Percentiles rank a stretch among this genome's conserved stretches.
phyloP scores from a whole-genome alignment of 2,888 invertebrate species.

The Archips xylosteana region DNA sequence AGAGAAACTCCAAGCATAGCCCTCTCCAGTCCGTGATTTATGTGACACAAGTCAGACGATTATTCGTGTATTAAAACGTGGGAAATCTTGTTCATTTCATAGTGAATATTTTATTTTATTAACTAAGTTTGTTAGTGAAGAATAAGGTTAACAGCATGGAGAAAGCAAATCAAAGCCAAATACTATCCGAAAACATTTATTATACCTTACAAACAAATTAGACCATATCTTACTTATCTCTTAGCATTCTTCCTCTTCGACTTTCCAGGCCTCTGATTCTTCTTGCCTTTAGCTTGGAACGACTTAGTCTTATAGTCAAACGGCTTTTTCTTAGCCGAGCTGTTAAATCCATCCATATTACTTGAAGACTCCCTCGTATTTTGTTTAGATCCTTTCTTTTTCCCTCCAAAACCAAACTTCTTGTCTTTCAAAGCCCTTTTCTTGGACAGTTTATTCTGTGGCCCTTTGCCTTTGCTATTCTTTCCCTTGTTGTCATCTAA shows the following conservation, averaged over 20 bases:
- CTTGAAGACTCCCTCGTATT: slow-evolving; percentile 94
- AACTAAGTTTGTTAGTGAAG: too few species aligned
- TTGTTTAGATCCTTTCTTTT: slow-evolving; percentile 94
- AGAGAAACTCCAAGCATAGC: too few species aligned
- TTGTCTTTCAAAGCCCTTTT: slow-evolving; percentile 90
- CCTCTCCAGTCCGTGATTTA: too few species aligned
- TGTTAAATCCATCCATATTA: slow-evolving; percentile 87
- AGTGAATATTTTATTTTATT: too few species aligned
- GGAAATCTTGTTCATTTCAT: too few species aligned
- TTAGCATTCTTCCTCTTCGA: slow-evolving; percentile 77
- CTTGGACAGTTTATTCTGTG: slow-evolving; percentile 71
- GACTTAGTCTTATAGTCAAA: slow-evolving; percentile 74
- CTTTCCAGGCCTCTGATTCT: slow-evolving; percentile 85
- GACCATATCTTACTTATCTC: slow-evolving; percentile 61
- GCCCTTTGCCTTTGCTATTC: slow-evolving; percentile 57
- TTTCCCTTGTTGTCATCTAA: slow-evolving; percentile 87
- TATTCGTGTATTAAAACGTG: too few species aligned
- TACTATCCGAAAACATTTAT: slow-evolving; percentile 32
- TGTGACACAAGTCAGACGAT: too few species aligned
- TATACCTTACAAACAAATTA: slow-evolving; percentile 30
- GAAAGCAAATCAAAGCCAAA: slow-evolving; percentile 1
- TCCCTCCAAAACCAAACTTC: slow-evolving; percentile 98
- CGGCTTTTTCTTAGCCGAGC: slow-evolving; percentile 70
- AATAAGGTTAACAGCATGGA: not conserved
- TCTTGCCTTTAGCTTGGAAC: slow-evolving; percentile 70